Percentiles rank a stretch among this genome's conserved stretches.
These are phyloP conservation scores for Melieria crassipennis DNA, from an alignment of 2,888 invertebrate genomes.

Conservation along the genomic window DNA sequence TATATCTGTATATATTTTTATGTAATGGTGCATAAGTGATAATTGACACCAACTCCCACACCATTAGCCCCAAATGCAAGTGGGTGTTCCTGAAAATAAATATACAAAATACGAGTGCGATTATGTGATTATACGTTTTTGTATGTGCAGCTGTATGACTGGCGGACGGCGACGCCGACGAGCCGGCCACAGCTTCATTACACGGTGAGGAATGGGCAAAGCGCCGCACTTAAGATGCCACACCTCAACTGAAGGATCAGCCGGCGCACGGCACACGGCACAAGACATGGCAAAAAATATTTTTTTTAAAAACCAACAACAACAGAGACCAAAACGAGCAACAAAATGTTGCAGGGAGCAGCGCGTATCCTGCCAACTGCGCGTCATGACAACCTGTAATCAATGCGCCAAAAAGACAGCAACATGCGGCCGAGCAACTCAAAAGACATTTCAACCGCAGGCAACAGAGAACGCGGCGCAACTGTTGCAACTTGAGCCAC, in stretches of 20 bases:
- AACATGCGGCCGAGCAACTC: background rate
- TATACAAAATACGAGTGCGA: background rate
- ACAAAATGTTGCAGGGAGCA: too few relatives aligned
- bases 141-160: background rate
- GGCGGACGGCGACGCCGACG: background rate
- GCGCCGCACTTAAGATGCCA: background rate
- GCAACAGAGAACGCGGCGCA: constrained; percentile 18
- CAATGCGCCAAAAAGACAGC: background rate
- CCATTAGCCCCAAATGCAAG: background rate
- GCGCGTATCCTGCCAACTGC: background rate
- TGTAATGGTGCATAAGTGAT: too few relatives aligned
- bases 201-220: background rate
- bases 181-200: background rate
- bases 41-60: background rate
- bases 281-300: too few relatives aligned
- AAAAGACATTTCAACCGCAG: constrained; percentile 31
- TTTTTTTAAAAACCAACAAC: too few relatives aligned
- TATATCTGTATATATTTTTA: too few relatives aligned
- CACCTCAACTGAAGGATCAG: background rate
- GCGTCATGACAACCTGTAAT: constrained; percentile 33
- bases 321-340: too few relatives aligned
- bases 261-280: background rate
- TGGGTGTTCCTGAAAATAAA: constrained; percentile 3
- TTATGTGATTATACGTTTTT: background rate
- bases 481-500: constrained; percentile 29